Base-by-base conservation (phyloP, 2,888 invertebrate species). In the Papilio gigon region DNA sequence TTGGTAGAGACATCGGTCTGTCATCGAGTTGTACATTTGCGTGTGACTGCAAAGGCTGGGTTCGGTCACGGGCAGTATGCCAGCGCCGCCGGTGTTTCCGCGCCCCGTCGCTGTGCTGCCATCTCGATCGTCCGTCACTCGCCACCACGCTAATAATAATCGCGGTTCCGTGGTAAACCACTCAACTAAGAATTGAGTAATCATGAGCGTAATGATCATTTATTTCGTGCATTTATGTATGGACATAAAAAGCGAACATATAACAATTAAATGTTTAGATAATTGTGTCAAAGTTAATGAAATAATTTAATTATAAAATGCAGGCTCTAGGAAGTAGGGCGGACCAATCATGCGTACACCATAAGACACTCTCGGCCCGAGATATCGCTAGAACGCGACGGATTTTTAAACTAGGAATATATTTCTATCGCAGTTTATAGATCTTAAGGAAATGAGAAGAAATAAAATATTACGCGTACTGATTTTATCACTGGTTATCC, bases 51-150 rank as follows among this genome's bases (percentile, higher is more conserved):
- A 77, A 76, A 76, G 76, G 75, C 66, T 66, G 63, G 69, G 72
- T 76, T 78, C 81, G 85, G 83, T 85, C 86, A 83, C 78, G 88
- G 89, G 89, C 90, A 89, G 74, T 84, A 84, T 87, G 89, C 90
- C 90, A 88, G 76, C 83, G 72, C 73, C 81, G 80, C 80, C 83
- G 78, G 80, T 82, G 74, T 71, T 74, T 70, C 71, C 74, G 71
- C 73, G 77, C 81, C 81, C 73, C 77, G 81, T 81, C 85, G 86
- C 86, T 86, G 88, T 85, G 86, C 86, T 86, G 88, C 81, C 71
- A 75, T 71, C 72, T 71, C 74, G 75, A 76, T 78, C 75, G 76
- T 76, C 78, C 75, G 78, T 78, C 78, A 77, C 75, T 74, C 72
- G 76, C 73, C 75, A 71, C 73, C 35, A 30, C 27, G 73, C 77